Conservation (phyloP, 2,888 invertebrate genomes). For the Gnatocerus cornutus region DNA sequence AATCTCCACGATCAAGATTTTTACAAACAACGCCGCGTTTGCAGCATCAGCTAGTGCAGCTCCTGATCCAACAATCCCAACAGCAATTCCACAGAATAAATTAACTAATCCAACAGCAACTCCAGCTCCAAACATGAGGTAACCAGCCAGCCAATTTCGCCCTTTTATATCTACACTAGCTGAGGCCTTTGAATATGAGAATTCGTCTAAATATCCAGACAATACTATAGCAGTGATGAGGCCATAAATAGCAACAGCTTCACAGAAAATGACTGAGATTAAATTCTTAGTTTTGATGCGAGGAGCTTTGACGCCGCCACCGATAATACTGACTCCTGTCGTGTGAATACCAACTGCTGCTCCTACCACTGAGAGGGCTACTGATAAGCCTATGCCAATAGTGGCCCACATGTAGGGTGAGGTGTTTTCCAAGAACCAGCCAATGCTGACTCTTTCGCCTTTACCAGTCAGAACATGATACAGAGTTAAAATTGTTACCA, state of each 20-base stretch:
- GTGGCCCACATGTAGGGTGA: constrained; percentile 98
- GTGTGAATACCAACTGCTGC: constrained; percentile 97
- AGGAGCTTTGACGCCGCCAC: constrained; percentile 98
- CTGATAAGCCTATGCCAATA: constrained; percentile 93
- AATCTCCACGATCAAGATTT: constrained; percentile 98
- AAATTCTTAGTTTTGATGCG: constrained; percentile 99
- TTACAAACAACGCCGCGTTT: constrained; percentile 96
- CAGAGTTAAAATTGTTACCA: constrained; percentile 71
- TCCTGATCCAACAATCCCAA: constrained; percentile 98
- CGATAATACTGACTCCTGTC: constrained; percentile 96
- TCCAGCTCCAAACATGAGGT: constrained; percentile 97
- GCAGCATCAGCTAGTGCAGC: constrained; percentile 99
- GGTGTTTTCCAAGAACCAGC: constrained; percentile 91
- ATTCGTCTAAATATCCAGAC: constrained; percentile 80
- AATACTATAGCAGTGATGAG: constrained; percentile 98
- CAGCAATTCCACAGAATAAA: constrained; percentile 95
- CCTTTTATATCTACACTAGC: constrained; percentile 68
- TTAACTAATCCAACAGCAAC: constrained; percentile 96
- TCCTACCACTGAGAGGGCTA: constrained; percentile 96
- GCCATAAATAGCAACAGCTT: constrained; percentile 99
- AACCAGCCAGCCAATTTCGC: constrained; percentile 89
- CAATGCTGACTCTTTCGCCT: constrained; percentile 89
- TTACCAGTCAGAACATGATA: constrained; percentile 87
- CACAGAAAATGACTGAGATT: constrained; percentile 99
- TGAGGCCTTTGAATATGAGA: constrained; percentile 70